Conservation (phyloP, 2,888 invertebrate species). For the Meta bourneti region DNA sequence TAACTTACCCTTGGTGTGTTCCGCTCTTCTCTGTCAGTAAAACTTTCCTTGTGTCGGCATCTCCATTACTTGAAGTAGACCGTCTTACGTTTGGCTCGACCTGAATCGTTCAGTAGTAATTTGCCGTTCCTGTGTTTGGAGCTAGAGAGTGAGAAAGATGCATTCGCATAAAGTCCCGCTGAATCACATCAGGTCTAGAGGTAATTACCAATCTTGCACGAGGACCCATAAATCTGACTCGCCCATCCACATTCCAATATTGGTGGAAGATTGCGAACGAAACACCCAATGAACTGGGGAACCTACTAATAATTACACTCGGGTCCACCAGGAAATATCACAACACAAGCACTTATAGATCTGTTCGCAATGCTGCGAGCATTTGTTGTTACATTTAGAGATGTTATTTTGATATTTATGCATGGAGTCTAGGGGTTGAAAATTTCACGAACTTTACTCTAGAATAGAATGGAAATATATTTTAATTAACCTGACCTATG, state of each 20-base stretch:
- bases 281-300: slow-evolving; percentile 63
- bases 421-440: no score
- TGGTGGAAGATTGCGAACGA: slow-evolving; percentile 66
- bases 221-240: slow-evolving; percentile 72
- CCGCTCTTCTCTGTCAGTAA: no score
- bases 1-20: no score
- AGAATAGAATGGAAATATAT: no score
- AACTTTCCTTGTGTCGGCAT: no score
- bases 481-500: no score
- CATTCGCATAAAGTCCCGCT: slow-evolving; percentile 59
- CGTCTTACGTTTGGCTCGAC: neutral
- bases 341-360: neutral
- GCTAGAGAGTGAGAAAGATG: slow-evolving; percentile 16
- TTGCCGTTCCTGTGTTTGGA: slow-evolving; percentile 37
- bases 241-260: slow-evolving; percentile 60
- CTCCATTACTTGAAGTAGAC: neutral
- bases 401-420: no score
- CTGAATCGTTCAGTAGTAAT: slow-evolving; percentile 48
- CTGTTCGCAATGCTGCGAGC: no score
- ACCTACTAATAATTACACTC: slow-evolving; percentile 45
- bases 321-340: neutral
- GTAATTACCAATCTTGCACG: slow-evolving; percentile 72
- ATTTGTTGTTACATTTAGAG: no score
- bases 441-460: no score
- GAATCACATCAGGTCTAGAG: slow-evolving; percentile 62